Evolutionary conservation across 2,113 vertebrate species (phyloP).

Genomic region (Melanostigma gelatinosum): DNA sequence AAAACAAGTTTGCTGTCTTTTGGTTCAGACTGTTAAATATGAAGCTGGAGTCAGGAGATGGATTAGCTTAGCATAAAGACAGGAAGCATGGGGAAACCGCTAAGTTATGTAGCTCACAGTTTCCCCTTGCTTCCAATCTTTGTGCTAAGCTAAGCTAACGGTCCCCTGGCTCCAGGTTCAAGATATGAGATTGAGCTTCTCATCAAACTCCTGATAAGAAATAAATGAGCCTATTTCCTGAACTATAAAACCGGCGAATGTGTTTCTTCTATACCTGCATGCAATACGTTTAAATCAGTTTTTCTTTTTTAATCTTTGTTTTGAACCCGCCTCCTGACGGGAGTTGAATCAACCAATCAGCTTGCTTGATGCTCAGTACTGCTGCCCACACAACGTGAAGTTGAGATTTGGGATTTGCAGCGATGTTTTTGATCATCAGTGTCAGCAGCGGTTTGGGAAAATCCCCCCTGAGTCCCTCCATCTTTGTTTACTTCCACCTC

Average conservation of each 20-base stretch:
- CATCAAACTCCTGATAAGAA: not conserved
- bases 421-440: not conserved
- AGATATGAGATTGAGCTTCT: not conserved
- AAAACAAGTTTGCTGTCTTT: no score
- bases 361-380: not conserved
- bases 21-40: no score
- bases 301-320: not conserved
- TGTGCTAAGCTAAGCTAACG: not conserved
- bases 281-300: not conserved
- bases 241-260: no score
- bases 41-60: no score
- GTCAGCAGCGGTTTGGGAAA: not conserved
- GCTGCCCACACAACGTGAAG: not conserved
- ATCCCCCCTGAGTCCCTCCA: not conserved
- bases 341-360: not conserved
- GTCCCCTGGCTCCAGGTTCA: not conserved
- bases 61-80: no score
- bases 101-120: not conserved
- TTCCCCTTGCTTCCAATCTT: not conserved
- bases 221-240: not conserved
- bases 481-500: constrained; percentile 10
- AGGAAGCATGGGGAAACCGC: not conserved
- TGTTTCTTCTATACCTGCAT: not conserved
- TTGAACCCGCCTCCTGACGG: not conserved
- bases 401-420: not conserved